These are phyloP conservation scores for Pseudochirops cupreus DNA, from an alignment of 2,797 vertebrate genomes.

Conservation along the genomic window DNA sequence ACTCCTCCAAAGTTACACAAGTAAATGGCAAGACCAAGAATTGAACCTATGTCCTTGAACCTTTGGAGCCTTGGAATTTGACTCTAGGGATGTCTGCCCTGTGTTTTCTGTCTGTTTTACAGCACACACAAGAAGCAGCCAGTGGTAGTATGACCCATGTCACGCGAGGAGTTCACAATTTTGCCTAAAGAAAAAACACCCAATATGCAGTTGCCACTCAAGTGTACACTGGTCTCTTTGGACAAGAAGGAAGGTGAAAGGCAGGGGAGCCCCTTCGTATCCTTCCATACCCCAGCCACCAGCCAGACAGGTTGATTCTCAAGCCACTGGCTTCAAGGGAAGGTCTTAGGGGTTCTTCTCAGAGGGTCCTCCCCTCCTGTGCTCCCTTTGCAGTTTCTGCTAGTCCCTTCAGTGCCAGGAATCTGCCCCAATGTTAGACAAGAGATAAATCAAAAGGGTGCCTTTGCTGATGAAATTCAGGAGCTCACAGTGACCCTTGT, in stretches of 20 bases:
- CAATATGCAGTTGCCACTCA: background rate
- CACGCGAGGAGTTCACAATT: background rate
- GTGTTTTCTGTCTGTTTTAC: background rate
- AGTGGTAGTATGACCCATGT: background rate
- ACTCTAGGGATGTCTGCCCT: background rate
- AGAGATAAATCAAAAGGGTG: constrained; percentile 86
- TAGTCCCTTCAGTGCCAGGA: constrained; percentile 80
- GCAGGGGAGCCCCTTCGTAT: background rate
- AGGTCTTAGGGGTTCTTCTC: constrained; percentile 1
- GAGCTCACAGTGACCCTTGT: constrained; percentile 82
- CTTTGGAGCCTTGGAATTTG: background rate
- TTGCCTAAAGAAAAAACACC: background rate
- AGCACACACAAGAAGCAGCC: background rate
- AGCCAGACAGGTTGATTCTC: background rate
- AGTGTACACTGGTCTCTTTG: background rate
- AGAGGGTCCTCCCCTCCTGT: constrained; percentile 14
- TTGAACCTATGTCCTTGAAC: background rate
- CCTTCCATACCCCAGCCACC: background rate
- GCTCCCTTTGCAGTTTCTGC: constrained; percentile 57
- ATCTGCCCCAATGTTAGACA: constrained; percentile 76
- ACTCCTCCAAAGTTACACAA: background rate
- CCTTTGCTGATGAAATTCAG: constrained; percentile 86
- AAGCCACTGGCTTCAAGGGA: background rate
- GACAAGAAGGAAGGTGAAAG: background rate
- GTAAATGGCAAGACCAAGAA: background rate